A percentile compares a stretch with the other conserved stretches of the same genome.
These are phyloP conservation scores for Neodiprion pinetum DNA, from an alignment of 1,140 invertebrate species.

Conservation along the genomic window DNA sequence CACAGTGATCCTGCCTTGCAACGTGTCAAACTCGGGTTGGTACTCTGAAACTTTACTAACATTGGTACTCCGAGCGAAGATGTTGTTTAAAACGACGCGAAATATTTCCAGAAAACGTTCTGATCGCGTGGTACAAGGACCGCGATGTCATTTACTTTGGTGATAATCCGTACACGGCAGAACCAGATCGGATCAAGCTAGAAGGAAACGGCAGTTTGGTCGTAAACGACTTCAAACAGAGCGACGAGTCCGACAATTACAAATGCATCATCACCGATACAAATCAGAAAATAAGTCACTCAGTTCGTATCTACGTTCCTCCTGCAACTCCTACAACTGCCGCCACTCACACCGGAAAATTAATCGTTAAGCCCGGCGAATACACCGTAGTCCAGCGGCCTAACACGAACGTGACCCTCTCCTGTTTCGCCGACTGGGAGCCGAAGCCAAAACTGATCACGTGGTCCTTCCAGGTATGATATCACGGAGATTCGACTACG, in stretches of 20 bases:
- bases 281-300: conserved; percentile 28
- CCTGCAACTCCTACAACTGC: background rate
- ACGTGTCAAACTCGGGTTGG: conserved; percentile 36
- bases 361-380: conserved; percentile 35
- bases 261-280: conserved; percentile 33
- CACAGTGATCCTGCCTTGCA: conserved; percentile 39
- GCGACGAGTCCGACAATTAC: conserved; percentile 39
- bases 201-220: conserved; percentile 34
- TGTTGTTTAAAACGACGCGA: too few relatives aligned
- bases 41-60: background rate
- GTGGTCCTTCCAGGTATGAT: conserved; percentile 46
- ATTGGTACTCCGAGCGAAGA: too few relatives aligned
- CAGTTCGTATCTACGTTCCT: conserved; percentile 30
- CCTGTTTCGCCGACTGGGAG: conserved; percentile 30
- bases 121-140: conserved; percentile 37
- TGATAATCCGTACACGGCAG: background rate
- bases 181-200: conserved; percentile 20
- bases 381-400: conserved; percentile 25
- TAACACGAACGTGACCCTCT: conserved; percentile 30
- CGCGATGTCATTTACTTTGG: conserved; percentile 31
- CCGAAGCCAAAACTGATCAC: conserved; percentile 31
- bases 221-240: conserved; percentile 31
- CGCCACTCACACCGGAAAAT: conserved; percentile 10
- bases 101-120: conserved; percentile 31
- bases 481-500: conserved; percentile 1